Conservation (phyloP, 2,113 vertebrate genomes). For the Planiliza haematocheilus region DNA sequence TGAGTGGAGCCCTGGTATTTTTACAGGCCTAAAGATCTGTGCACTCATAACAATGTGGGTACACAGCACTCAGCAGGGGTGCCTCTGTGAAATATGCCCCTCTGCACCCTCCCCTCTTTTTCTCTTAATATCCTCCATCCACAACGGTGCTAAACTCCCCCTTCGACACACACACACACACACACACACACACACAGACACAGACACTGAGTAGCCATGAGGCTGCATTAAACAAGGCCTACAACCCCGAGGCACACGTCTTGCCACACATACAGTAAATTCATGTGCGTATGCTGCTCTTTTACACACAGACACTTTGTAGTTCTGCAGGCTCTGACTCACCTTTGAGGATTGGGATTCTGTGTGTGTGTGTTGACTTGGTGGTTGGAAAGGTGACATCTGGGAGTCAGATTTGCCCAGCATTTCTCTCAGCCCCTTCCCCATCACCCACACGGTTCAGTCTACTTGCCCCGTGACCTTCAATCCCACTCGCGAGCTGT, state of each 20-base stretch:
- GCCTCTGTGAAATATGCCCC: constrained; percentile 89
- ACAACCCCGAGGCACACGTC: constrained; percentile 85
- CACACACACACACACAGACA: constrained; percentile 37
- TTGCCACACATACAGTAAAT: constrained; percentile 79
- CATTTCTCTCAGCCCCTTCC: constrained; percentile 79
- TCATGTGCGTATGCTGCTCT: constrained; percentile 59
- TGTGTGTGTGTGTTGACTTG: constrained; percentile 45
- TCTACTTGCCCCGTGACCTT: constrained; percentile 86
- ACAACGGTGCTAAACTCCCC: constrained; percentile 85
- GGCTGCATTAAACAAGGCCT: constrained; percentile 89
- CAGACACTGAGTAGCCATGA: constrained; percentile 84
- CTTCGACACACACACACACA: constrained; percentile 56
- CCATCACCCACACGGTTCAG: constrained; percentile 84
- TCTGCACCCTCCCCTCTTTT: constrained; percentile 85
- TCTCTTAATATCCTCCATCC: constrained; percentile 82
- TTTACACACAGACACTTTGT: constrained; percentile 82
- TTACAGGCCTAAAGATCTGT: constrained; percentile 90
- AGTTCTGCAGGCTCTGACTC: constrained; percentile 90
- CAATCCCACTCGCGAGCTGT: constrained; percentile 17
- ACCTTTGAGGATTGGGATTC: constrained; percentile 84
- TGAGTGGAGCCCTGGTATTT: constrained; percentile 88
- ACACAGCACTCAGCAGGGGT: constrained; percentile 91
- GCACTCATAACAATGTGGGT: constrained; percentile 88
- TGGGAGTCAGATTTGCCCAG: constrained; percentile 92
- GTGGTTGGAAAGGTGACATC: constrained; percentile 86